A percentile compares a stretch with the other conserved stretches of the same genome.
Conservation (phyloP, 2,797 vertebrate species). For the Nannoperca australis region DNA sequence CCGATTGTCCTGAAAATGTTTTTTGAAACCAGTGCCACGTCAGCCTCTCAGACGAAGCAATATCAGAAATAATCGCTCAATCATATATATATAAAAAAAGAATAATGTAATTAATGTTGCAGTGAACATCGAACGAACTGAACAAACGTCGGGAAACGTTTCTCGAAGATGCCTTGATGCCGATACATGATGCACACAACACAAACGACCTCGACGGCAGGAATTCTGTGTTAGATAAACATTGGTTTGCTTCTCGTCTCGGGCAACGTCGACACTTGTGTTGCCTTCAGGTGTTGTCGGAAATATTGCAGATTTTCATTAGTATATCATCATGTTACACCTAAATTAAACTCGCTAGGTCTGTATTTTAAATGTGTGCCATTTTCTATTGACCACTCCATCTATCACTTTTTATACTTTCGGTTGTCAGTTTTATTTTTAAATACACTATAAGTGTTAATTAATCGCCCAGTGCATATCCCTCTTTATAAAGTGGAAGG, state of each 20-base stretch:
- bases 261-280: slow-evolving; percentile 40
- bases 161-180: fast-evolving
- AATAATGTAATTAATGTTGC: not conserved
- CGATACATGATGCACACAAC: not conserved
- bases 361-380: not conserved
- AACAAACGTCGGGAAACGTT: not conserved
- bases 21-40: not conserved
- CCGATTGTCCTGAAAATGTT: not conserved
- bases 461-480: not conserved
- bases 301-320: not conserved
- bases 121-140: not conserved
- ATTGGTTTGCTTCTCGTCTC: not conserved
- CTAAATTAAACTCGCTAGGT: not conserved
- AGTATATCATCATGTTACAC: fast-evolving
- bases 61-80: too few species aligned
- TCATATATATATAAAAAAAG: too few species aligned
- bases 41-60: not conserved
- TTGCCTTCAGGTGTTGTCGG: slow-evolving; percentile 45
- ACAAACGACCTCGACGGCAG: not conserved
- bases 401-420: not conserved
- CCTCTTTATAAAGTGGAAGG: too few species aligned
- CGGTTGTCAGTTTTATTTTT: not conserved
- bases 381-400: not conserved
- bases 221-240: slow-evolving; percentile 28
- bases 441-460: too few species aligned